Evolutionary conservation across 2,113 vertebrate genomes (phyloP), one percentile per base, ranked within the genome.

Genomic region (Saguinus imperator): DNA sequence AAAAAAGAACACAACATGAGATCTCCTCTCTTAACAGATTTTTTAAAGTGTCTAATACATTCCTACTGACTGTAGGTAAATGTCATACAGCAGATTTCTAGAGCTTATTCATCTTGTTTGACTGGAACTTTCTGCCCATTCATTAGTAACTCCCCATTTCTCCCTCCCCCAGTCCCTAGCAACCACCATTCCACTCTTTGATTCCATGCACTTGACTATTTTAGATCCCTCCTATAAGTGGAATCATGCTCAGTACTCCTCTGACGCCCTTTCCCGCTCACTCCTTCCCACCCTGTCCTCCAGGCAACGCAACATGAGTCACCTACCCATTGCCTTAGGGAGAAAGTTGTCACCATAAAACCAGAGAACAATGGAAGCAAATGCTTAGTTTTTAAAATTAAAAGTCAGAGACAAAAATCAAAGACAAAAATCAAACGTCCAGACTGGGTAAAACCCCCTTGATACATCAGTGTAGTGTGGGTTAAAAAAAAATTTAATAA

Each of bases 271-370:
- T 89, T 79, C 66, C 13, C n/a, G 40, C 66, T 83, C 37, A 29
- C 50, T 12, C 8, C 37, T 20, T 96, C 61, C 80, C 23, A 68
- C 45, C 37, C 18, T 14, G 10, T 21, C 43, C 93, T 64, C 82
- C 66, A 88, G 80, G 91, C 85, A 95, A 52, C 13, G 6, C 70
- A 80, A 80, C 48, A 55, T 35, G 89, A 97, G 52, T 94, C 94
- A 92, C 61, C 91, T 61, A 45, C 45, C 45, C 58, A 32, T 57
- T 76, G 72, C 57, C 81, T 45, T 21, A 66, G 70, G 50, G 64
- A 95, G 37, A 43, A 55, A 68, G 37, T n/a, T 76, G 43, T 94
- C 76, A 50, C 29, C 21, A 32, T 10, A 48, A 95, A 93, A 64
- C 73, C 75, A 57, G 76, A 27, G 13, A 93, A 83, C 52, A 82